Base-by-base conservation (phyloP, 2,888 invertebrate genomes). In the Prostheceraeus crozeri region DNA sequence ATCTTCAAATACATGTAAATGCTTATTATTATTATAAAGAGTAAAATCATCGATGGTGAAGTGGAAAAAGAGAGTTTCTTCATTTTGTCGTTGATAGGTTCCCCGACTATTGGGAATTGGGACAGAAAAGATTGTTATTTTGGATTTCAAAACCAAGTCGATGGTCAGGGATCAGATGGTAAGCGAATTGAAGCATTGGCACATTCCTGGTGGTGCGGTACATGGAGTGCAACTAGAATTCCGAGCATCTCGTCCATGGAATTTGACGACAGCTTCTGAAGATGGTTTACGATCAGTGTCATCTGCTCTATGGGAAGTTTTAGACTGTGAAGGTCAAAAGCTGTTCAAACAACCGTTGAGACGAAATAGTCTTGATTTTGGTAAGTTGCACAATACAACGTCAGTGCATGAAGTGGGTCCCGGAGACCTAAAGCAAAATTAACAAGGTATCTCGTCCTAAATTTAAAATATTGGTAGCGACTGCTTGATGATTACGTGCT, bases 201-300 rank as follows among this genome's bases (percentile, higher is more conserved):
- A 81, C 61, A 79, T 81, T 35, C 81, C 82, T n/a, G 81, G 81
- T 25, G 82, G 82, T 8, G 77, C 81, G 57, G 79, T 79, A 62
- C 82, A 82, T 72, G 79, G 82, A 62, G 72, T 83, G 54, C 77
- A 80, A 60, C 74, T 83, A 62, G 82, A 83, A 69, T 83, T 83
- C 72, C 77, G 81, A 40, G 81, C 80, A 61, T 78, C 81, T 63
- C 80, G 81, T 71, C 69, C 72, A 6, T 76, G 73, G 73, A 67
- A 69, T 21, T 78, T 69, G 68, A 80, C 74, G 70, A 80, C 74
- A 78, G 76, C 81, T 54, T 79, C 81, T 55, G 78, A 69, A 21
- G 73, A 72, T 58, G 70, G 70, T 65, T 69, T 80, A 63, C 80
- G 80, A 71, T 79, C 81, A 65, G 72, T 80, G 52, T 77, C 78